phyloP scores from a whole-genome alignment of 1,140 invertebrate genomes.

The Vanessa atalanta region DNA sequence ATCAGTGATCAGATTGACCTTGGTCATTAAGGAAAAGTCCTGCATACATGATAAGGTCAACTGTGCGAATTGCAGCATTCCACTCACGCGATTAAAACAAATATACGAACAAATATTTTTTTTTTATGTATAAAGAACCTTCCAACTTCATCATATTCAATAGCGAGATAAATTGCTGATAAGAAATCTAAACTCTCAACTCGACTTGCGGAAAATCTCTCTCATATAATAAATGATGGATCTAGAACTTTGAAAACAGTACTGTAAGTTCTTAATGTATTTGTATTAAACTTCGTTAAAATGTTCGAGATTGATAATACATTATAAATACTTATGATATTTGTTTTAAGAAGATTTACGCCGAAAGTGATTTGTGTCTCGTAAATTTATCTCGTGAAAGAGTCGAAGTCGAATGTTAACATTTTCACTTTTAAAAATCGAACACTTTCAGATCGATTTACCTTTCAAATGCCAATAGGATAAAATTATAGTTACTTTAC shows the following conservation, averaged over 20 bases:
- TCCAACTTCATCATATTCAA: neutral
- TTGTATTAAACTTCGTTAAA: neutral
- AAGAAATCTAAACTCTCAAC: neutral
- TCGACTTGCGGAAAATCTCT: neutral
- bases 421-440: too few relatives aligned
- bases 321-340: neutral
- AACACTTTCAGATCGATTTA: too few relatives aligned
- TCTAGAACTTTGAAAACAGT: neutral
- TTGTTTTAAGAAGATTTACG: neutral
- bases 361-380: neutral
- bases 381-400: neutral
- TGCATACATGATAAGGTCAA: too few relatives aligned
- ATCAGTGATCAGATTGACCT: too few relatives aligned
- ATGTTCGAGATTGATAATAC: neutral
- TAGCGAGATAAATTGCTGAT: slow-evolving; percentile 2
- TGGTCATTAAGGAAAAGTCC: too few relatives aligned
- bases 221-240: slow-evolving; percentile 2
- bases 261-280: slow-evolving; percentile 4
- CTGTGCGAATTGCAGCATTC: too few relatives aligned
- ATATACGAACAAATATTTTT: too few relatives aligned
- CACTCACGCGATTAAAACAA: too few relatives aligned
- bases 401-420: too few relatives aligned
- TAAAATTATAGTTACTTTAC: too few relatives aligned
- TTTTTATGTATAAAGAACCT: too few relatives aligned
- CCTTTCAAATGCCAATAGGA: neutral